Evolutionary conservation across 37 sponge, comb jelly and placozoan species (phyloP), one percentile per base, ranked within the genome.

Genomic region (Tethya wilhelma): DNA sequence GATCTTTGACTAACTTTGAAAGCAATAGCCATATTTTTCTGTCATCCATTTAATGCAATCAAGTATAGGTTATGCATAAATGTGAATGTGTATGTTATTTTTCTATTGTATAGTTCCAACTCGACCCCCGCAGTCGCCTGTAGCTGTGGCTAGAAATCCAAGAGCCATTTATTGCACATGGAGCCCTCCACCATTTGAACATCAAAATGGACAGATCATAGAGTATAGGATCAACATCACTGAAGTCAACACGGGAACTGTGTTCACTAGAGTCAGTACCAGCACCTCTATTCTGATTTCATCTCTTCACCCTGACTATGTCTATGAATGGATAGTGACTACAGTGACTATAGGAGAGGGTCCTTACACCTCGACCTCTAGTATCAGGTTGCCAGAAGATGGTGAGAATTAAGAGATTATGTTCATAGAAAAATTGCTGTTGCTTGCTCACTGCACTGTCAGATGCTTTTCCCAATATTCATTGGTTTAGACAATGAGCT

Each of bases 311-410:
- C 77, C 85, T 36, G 46, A 68, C 40, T 75, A 75, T 36, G 39
- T 7, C 23, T 84, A 84, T 38, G 23, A 45, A 0, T 56, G 67
- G 31, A 36, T 34, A 32, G 77, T 84, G 1, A 42, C 53, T 72
- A 70, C 80, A 25, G 19, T 32, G 23, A 84, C 85, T 43, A 62
- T 76, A n/a, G 85, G n/a, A 34, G 56, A 6, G 9, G 85, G 85
- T 36, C 85, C 85, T 2, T 58, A 17, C 23, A 60, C 65, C 37
- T 4, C 7, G 1, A 22, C 28, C 5, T 29, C 34, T 6, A 31
- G 1, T 23, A 41, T 74, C 22, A 28, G 29, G 31, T 37, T 68
- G 5, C 73, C 60, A 63, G 67, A 83, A 64, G 84, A 70, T 44
- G 74, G 84, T 83, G 30, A 74, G 75, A n/a, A n/a, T n/a, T n/a